Conservation (phyloP, 2,888 invertebrate genomes). For the Tineola bisselliella region DNA sequence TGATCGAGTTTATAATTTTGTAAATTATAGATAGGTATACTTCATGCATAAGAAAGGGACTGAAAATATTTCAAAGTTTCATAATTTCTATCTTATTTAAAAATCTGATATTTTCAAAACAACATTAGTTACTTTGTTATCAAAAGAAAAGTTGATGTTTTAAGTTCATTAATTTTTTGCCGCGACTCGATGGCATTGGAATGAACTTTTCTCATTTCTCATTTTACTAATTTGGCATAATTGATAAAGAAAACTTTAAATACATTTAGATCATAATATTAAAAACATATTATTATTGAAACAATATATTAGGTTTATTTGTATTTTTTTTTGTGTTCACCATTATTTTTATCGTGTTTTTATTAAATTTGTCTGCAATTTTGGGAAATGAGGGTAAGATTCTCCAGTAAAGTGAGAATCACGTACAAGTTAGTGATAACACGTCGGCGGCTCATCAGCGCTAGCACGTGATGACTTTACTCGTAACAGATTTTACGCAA, state of each 20-base stretch:
- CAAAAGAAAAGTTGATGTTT: constrained; percentile 27
- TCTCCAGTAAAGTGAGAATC: constrained; percentile 31
- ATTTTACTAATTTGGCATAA: constrained; percentile 53
- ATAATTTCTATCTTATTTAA: not conserved
- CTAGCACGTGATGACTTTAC: constrained; percentile 65
- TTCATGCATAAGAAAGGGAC: too few relatives aligned
- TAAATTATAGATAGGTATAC: not conserved
- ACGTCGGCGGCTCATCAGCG: constrained; percentile 66
- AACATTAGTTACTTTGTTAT: not conserved
- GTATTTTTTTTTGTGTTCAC: not conserved
- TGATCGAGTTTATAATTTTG: not conserved
- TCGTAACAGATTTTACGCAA: constrained; percentile 66
- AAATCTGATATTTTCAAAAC: not conserved
- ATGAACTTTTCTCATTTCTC: constrained; percentile 58
- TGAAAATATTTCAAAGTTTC: too few relatives aligned
- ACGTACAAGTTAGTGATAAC: constrained; percentile 65
- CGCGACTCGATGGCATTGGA: constrained; percentile 40
- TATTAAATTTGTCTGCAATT: constrained; percentile 16
- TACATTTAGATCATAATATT: constrained; percentile 14
- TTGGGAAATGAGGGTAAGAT: constrained; percentile 8
- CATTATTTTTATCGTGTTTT: constrained; percentile 15
- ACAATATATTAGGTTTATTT: too few relatives aligned
- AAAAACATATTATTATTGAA: too few relatives aligned
- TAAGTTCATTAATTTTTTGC: constrained; percentile 47
- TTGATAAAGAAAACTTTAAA: constrained; percentile 24